These are phyloP conservation scores for Zapus hudsonius DNA, from an alignment of 2,113 vertebrate species.

Conservation along the genomic window DNA sequence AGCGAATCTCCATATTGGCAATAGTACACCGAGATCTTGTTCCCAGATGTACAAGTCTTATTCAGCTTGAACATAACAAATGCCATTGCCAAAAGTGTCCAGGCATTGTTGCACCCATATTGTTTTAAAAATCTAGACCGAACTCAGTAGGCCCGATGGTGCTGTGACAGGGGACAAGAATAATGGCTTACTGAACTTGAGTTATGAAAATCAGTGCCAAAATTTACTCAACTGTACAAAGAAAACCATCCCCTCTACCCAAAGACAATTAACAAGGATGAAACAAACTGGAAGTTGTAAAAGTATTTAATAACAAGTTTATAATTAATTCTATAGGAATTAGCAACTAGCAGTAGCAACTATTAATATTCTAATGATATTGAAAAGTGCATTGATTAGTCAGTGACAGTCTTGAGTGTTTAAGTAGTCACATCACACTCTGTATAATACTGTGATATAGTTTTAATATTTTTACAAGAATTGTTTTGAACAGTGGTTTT, in stretches of 20 bases:
- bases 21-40: not conserved
- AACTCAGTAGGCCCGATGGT: not conserved
- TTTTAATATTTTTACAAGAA: not conserved
- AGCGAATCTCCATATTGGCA: not conserved
- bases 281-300: not conserved
- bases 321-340: conserved; percentile 8
- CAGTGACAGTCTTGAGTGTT: not conserved
- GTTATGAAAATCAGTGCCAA: conserved; percentile 10
- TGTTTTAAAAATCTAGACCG: not conserved
- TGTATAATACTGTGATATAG: not conserved
- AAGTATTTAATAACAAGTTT: conserved; percentile 7
- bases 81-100: not conserved
- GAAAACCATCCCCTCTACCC: conserved; percentile 10
- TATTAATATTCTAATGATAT: not conserved
- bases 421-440: not conserved
- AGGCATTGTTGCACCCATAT: not conserved
- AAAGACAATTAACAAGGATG: conserved; percentile 28
- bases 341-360: not conserved
- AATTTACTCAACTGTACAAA: conserved; percentile 14
- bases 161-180: not conserved
- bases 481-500: not conserved
- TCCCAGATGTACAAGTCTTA: conserved; percentile 3
- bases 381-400: conserved; percentile 18
- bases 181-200: not conserved
- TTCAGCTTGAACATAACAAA: conserved; percentile 8